phyloP scores from a whole-genome alignment of 2,797 vertebrate species.

The Crossoptilon crossoptilon region DNA sequence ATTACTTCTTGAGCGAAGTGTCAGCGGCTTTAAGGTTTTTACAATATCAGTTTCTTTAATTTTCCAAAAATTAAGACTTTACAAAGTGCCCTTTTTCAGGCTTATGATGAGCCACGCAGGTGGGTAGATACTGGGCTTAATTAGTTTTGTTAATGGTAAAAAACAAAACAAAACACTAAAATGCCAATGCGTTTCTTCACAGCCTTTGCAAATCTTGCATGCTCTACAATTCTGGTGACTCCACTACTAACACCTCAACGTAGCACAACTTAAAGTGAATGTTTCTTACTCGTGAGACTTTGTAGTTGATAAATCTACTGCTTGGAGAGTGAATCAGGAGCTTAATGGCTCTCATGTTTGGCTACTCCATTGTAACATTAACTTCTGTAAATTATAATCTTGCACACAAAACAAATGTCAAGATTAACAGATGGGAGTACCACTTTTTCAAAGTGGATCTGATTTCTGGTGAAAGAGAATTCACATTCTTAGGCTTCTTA shows the following conservation, averaged over 20 bases:
- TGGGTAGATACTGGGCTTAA: slow-evolving; percentile 19
- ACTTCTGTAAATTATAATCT: not conserved
- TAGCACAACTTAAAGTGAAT: not conserved
- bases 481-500: not conserved
- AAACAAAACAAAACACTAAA: not conserved
- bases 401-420: not conserved
- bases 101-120: slow-evolving; percentile 36
- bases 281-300: slow-evolving; percentile 6
- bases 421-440: not conserved
- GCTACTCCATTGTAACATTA: not conserved
- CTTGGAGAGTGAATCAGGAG: not conserved
- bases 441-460: not conserved
- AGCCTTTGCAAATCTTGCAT: slow-evolving; percentile 58
- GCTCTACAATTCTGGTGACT: slow-evolving; percentile 25
- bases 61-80: slow-evolving; percentile 12
- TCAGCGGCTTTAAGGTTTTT: not conserved
- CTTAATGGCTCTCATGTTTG: not conserved
- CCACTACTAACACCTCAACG: slow-evolving; percentile 35
- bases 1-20: not conserved
- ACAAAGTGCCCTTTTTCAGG: slow-evolving; percentile 45
- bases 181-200: slow-evolving; percentile 20
- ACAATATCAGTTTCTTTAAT: slow-evolving; percentile 16
- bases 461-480: not conserved
- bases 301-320: not conserved
- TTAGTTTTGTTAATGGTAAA: slow-evolving; percentile 16